A percentile compares a stretch with the other conserved stretches of the same genome.
These are phyloP conservation scores for Alosa alosa DNA, from an alignment of 2,113 vertebrate species.

Conservation along the genomic window DNA sequence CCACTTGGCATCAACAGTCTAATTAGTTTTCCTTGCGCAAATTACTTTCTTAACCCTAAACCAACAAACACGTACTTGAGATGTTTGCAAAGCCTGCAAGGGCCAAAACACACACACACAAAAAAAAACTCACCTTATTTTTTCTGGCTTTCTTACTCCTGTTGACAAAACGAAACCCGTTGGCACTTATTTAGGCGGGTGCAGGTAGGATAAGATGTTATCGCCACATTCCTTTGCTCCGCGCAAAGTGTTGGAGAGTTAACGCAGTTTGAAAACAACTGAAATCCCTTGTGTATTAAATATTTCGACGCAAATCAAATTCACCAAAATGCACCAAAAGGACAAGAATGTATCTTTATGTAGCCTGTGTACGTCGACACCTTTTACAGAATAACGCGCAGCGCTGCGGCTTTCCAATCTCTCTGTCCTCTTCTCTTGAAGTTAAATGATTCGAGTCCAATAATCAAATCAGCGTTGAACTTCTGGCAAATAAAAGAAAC, in stretches of 20 bases:
- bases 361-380: neutral
- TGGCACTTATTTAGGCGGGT: conserved; percentile 43
- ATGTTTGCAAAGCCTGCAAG: neutral
- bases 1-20: neutral
- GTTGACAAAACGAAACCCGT: conserved; percentile 27
- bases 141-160: neutral
- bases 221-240: conserved; percentile 60
- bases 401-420: conserved; percentile 6
- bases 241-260: conserved; percentile 22
- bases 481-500: conserved; percentile 22
- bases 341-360: neutral
- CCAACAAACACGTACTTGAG: conserved; percentile 25
- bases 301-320: neutral
- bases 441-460: conserved; percentile 40
- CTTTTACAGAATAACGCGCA: neutral
- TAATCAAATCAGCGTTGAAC: conserved; percentile 46
- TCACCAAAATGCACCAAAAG: neutral
- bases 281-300: neutral
- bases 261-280: neutral
- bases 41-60: conserved; percentile 19
- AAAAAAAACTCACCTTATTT: conserved; percentile 50
- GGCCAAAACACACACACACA: neutral
- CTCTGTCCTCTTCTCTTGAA: conserved; percentile 35
- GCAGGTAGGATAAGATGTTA: conserved; percentile 55
- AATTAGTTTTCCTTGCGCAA: neutral